A percentile compares a stretch with the other conserved stretches of the same genome.
Evolutionary conservation across 2,797 vertebrate genomes (phyloP).

Genomic region (Eulemur albifrons): DNA sequence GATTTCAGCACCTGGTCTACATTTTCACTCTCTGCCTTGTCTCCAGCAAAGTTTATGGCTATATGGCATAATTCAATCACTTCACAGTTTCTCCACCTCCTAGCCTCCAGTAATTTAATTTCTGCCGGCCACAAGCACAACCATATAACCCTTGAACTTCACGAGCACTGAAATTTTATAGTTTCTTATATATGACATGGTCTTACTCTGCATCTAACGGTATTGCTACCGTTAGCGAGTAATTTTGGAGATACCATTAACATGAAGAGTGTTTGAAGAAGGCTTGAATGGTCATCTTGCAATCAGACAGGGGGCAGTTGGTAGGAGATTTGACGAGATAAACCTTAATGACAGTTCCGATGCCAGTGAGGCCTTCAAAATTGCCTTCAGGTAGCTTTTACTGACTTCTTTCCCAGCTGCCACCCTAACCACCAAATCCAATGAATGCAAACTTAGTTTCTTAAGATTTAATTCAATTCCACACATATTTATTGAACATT

Average conservation of each 20-base stretch:
- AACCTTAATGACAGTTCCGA: neutral
- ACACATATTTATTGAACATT: neutral
- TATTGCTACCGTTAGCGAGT: neutral
- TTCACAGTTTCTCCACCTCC: neutral
- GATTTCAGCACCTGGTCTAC: neutral
- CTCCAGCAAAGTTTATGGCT: neutral
- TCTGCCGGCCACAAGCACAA: neutral
- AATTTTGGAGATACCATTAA: neutral
- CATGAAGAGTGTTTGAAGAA: neutral
- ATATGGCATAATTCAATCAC: neutral
- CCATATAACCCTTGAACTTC: neutral
- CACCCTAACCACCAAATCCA: neutral
- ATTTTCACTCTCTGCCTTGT: conserved; percentile 31
- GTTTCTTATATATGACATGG: neutral
- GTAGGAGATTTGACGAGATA: neutral
- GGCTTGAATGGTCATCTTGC: neutral
- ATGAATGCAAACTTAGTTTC: neutral
- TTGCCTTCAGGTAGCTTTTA: neutral
- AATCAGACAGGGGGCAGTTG: neutral
- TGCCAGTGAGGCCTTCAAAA: neutral
- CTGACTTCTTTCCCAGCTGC: neutral
- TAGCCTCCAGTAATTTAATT: conserved; percentile 15
- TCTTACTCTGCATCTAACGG: neutral
- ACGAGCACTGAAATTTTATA: neutral
- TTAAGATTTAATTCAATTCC: neutral